phyloP scores from a whole-genome alignment of 2,113 vertebrate genomes.

The Micronisus gabar region DNA sequence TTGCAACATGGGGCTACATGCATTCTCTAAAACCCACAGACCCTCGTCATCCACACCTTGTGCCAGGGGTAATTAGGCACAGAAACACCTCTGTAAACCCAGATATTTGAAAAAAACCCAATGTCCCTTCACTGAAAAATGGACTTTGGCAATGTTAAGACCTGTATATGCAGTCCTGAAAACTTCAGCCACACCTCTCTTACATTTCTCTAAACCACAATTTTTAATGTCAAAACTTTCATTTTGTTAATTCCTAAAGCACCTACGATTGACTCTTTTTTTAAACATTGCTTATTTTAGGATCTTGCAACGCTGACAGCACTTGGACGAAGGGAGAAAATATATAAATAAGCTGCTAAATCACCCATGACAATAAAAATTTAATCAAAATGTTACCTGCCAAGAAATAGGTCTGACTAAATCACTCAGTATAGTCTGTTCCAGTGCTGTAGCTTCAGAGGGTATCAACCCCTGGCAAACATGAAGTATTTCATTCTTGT shows the following conservation, averaged over 20 bases:
- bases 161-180: not conserved
- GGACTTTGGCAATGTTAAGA: not conserved
- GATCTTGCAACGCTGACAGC: not conserved
- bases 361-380: not conserved
- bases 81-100: not conserved
- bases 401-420: not conserved
- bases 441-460: not conserved
- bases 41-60: not conserved
- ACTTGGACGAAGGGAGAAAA: not conserved
- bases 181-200: not conserved
- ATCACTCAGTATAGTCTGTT: not conserved
- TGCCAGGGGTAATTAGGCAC: not conserved
- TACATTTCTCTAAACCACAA: not conserved
- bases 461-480: not conserved
- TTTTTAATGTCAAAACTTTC: not conserved
- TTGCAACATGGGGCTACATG: not conserved
- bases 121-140: not conserved
- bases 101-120: not conserved
- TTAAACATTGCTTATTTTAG: not conserved
- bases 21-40: not conserved
- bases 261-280: not conserved
- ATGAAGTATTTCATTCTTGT: not conserved
- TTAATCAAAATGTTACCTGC: slow-evolving; percentile 1
- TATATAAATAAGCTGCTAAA: not conserved
- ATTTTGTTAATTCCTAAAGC: not conserved